These are phyloP conservation scores for Sinocyclocheilus rhinocerous DNA, from an alignment of 2,113 vertebrate species.

Conservation along the genomic window DNA sequence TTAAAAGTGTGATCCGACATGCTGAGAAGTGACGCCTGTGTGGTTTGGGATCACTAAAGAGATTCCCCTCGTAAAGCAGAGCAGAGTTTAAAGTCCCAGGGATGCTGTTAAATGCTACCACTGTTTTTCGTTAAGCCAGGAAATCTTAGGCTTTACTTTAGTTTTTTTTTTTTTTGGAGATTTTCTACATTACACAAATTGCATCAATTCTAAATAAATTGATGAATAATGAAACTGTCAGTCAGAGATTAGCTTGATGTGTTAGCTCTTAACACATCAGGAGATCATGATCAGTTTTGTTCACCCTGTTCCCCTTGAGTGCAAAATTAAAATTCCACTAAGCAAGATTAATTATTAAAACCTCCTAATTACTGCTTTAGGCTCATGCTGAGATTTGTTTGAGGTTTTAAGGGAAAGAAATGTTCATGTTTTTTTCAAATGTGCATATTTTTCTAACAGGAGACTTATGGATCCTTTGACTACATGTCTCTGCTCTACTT, in stretches of 20 bases:
- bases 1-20: slow-evolving; percentile 17
- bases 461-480: slow-evolving; percentile 95
- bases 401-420: neutral
- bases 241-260: neutral
- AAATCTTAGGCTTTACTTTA: slow-evolving; percentile 2
- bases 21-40: slow-evolving; percentile 23
- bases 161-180: neutral
- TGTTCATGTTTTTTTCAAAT: neutral
- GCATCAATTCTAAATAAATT: neutral
- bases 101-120: neutral
- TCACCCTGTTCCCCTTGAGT: neutral
- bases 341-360: neutral
- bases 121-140: neutral
- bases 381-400: slow-evolving; percentile 9
- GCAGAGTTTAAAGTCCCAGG: neutral
- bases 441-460: slow-evolving; percentile 68
- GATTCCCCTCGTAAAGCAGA: slow-evolving; percentile 15
- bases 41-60: slow-evolving; percentile 29
- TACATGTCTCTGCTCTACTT: slow-evolving; percentile 95
- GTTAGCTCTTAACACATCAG: neutral
- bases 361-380: neutral
- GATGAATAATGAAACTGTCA: neutral
- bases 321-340: neutral
- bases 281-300: neutral
- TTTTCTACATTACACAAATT: neutral